Evolutionary conservation across 2,888 invertebrate genomes (phyloP).

Genomic region (Morpho achilles): DNA sequence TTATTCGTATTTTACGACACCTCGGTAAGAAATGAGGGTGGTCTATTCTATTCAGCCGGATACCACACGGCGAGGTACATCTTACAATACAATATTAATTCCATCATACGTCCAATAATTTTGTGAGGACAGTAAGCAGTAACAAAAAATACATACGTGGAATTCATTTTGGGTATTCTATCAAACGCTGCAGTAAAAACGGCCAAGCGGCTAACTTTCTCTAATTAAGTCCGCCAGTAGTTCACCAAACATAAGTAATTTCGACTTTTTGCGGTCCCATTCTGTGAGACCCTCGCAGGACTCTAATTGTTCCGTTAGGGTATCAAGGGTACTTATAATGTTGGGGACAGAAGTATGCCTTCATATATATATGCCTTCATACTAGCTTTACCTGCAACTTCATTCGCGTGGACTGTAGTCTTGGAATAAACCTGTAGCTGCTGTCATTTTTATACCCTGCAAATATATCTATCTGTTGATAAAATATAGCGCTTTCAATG

Average conservation of each 20-base stretch:
- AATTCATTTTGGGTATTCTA: conserved; percentile 21
- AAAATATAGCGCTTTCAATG: no score
- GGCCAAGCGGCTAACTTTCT: conserved; percentile 24
- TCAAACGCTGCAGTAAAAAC: conserved; percentile 28
- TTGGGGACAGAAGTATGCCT: conserved; percentile 10
- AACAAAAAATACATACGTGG: background rate
- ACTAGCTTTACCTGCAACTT: conserved; percentile 8
- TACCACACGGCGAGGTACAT: background rate
- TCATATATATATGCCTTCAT: conserved; percentile 11
- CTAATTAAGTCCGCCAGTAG: conserved; percentile 32
- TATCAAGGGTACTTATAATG: conserved; percentile 14
- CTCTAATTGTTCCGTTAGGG: conserved; percentile 29
- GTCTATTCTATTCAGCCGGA: no score
- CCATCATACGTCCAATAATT: no score
- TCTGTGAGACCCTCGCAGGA: conserved; percentile 20
- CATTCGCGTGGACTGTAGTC: no score
- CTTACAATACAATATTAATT: background rate
- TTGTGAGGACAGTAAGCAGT: no score
- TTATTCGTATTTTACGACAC: no score
- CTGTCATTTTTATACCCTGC: no score
- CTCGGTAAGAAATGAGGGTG: no score
- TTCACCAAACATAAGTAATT: conserved; percentile 32
- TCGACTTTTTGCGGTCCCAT: conserved; percentile 30
- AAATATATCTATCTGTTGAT: no score
- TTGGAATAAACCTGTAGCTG: no score